A percentile compares a stretch with the other conserved stretches of the same genome.
These are phyloP conservation scores for Panagrolaimus sp. DNA, from an alignment of 1,140 invertebrate species.

Conservation along the genomic window DNA sequence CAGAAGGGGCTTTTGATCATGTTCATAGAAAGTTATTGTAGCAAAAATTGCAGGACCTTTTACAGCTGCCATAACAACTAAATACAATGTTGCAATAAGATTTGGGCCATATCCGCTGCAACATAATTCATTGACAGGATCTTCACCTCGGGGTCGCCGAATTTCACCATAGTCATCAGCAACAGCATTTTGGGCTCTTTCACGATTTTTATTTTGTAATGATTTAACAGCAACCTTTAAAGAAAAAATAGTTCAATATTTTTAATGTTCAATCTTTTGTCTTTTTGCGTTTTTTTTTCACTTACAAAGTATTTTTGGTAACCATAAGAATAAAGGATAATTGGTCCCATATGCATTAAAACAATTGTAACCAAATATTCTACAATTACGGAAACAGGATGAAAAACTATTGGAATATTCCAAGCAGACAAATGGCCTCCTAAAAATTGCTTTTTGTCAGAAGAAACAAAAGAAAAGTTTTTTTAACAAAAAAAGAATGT, in stretches of 20 bases:
- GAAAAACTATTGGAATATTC: conserved; percentile 28
- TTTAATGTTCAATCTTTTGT: conserved; percentile 24
- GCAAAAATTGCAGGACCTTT: conserved; percentile 54
- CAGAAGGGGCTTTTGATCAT: conserved; percentile 50
- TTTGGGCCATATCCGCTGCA: conserved; percentile 57
- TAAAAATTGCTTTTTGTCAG: conserved; percentile 23
- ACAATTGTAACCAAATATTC: conserved; percentile 39
- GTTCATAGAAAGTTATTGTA: conserved; percentile 44
- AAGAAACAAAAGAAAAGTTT: not conserved
- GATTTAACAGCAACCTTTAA: conserved; percentile 12
- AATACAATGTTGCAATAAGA: conserved; percentile 46
- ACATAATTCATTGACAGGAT: conserved; percentile 28
- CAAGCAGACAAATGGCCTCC: conserved; percentile 39
- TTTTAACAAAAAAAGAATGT: conserved; percentile 1
- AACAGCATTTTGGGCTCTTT: conserved; percentile 7
- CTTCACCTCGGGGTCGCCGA: not conserved
- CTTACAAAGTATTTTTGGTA: conserved; percentile 53
- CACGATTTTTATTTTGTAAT: conserved; percentile 11
- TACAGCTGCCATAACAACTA: conserved; percentile 36
- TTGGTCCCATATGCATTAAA: conserved; percentile 50
- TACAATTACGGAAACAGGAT: conserved; percentile 40
- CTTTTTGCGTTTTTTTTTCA: conserved; percentile 22
- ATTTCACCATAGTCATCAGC: conserved; percentile 29
- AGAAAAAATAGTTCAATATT: conserved; percentile 16
- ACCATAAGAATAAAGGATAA: conserved; percentile 53